Base-by-base conservation (phyloP, 2,113 vertebrate genomes). In the Pollachius pollachius region DNA sequence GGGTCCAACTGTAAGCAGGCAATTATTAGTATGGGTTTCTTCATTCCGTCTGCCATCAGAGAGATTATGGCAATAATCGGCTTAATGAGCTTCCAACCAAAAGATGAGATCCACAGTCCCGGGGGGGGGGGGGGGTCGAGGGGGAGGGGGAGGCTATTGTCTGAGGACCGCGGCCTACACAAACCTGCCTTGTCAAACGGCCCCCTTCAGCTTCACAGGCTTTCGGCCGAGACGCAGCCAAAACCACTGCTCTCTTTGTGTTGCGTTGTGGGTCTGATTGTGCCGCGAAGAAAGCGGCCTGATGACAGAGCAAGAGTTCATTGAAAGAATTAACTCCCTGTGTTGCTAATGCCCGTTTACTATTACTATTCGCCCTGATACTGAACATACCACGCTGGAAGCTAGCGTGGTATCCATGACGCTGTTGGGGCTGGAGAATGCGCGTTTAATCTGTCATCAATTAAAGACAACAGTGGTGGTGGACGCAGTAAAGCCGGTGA, bases 1-100 rank as follows among this genome's bases (percentile, higher is more conserved):
- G 74, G 48, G 74, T 54, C 69, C n/a, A 70, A 78, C 75, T 87
- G 76, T 84, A 84, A 84, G 77, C 79, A 69, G 75, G 73, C 79
- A 83, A 80, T 84, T 84, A 85, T 84, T 69, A 79, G 52, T 23
- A 70, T 70, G 65, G 48, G 60, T 77, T 77, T 70, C 76, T 85
- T 81, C 81, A 81, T 85, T 85, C 81, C 62, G 81, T 19, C 67
- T 66, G 75, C 84, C 75, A 71, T 83, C 73, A 69, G 72, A 79
- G 75, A 83, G 88, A 88, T 88, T 87, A 82, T 80, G 73, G 68
- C 75, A 82, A 85, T 84, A 81, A 87, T 87, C 73, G 65, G 76
- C 74, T 81, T 87, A 87, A 88, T 87, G 88, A 87, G 85, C 82
- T 76, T 69, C 71, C n/a, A 52, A 79, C 73, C 70, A 79, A 81